Evolutionary conservation across 2,888 invertebrate species (phyloP).

Genomic region (Amblyjoppa proteus): DNA sequence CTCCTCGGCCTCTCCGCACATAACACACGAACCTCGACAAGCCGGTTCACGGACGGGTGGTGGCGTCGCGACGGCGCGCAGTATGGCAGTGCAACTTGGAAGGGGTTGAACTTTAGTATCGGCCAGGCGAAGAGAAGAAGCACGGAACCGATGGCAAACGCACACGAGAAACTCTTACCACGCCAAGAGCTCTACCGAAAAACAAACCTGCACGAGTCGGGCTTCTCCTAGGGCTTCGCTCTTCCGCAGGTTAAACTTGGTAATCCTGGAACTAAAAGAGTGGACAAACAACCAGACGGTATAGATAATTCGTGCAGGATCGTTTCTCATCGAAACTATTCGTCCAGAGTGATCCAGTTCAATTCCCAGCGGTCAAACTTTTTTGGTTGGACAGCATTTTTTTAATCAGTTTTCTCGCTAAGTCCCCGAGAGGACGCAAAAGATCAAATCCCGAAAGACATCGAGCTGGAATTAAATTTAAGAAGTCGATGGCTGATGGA

Average conservation of each 20-base stretch:
- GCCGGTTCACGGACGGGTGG: constrained; percentile 46
- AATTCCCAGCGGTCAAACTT: background rate
- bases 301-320: no score
- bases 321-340: no score
- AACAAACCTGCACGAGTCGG: background rate
- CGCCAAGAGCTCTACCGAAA: background rate
- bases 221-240: background rate
- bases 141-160: constrained; percentile 19
- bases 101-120: constrained; percentile 9
- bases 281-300: background rate
- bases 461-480: no score
- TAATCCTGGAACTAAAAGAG: background rate
- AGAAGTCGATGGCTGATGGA: no score
- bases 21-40: constrained; percentile 47
- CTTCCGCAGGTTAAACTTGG: background rate
- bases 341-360: background rate
- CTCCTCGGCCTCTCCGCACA: constrained; percentile 44
- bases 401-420: no score
- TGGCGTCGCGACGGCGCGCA: constrained; percentile 59
- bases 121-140: constrained; percentile 42
- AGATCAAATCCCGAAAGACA: no score
- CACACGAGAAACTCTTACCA: constrained; percentile 10
- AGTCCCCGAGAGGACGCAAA: no score
- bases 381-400: background rate
- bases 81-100: constrained; percentile 25